A percentile compares a stretch with the other conserved stretches of the same genome.
Evolutionary conservation across 2,113 vertebrate species (phyloP).

Genomic region (Halichoerus grypus): DNA sequence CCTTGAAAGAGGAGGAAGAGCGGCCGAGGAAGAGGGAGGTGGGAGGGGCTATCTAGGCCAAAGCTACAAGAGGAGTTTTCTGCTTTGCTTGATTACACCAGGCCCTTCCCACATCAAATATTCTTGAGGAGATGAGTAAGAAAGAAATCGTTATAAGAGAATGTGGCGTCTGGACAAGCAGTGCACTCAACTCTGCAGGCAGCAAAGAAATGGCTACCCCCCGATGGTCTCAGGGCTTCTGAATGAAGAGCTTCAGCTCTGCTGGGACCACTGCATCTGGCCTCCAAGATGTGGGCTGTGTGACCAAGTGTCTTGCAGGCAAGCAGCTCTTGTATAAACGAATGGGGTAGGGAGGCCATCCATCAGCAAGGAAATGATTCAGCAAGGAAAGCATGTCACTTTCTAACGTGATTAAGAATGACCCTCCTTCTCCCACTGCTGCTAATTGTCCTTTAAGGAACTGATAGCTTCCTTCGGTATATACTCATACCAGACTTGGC

Average conservation of each 20-base stretch:
- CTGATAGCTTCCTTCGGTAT: accelerated
- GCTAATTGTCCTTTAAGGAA: not conserved
- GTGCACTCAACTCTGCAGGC: not conserved
- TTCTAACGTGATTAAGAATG: not conserved
- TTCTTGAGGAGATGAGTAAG: not conserved
- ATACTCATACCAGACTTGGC: accelerated
- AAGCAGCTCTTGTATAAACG: not conserved
- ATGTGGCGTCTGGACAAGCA: not conserved
- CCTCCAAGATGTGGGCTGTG: not conserved
- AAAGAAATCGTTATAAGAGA: not conserved
- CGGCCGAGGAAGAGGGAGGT: not conserved
- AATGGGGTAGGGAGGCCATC: not conserved
- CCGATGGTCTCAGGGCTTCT: not conserved
- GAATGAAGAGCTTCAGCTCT: not conserved
- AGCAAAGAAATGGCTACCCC: not conserved
- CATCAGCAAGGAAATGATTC: not conserved
- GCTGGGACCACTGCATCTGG: not conserved
- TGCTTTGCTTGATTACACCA: not conserved
- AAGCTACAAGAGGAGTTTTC: not conserved
- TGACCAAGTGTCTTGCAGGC: not conserved
- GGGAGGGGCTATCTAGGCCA: not conserved
- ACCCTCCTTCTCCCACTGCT: not conserved
- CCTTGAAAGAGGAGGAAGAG: not conserved
- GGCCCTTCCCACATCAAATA: not conserved
- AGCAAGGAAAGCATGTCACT: not conserved